phyloP scores from a whole-genome alignment of 2,797 vertebrate genomes.

The Tenualosa thibaudeaui region DNA sequence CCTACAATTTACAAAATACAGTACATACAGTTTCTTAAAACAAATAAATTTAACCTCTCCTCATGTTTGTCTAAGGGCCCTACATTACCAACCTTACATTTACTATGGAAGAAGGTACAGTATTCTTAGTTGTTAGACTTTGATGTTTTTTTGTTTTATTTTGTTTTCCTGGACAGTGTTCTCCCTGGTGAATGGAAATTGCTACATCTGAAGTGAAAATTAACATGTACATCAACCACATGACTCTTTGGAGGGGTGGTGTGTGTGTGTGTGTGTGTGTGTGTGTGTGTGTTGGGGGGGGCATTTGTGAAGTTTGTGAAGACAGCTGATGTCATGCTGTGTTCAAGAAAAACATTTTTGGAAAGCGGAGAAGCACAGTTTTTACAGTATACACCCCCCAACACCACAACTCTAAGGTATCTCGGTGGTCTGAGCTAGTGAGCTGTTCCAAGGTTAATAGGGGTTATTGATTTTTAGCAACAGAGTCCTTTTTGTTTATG shows the following conservation, averaged over 20 bases:
- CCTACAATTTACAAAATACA: too few species aligned
- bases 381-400: not conserved
- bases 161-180: not conserved
- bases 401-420: not conserved
- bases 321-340: not conserved
- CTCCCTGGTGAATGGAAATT: not conserved
- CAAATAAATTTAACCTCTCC: too few species aligned
- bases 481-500: not conserved
- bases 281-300: not conserved
- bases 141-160: too few species aligned
- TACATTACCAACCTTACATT: too few species aligned
- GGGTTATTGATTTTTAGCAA: conserved; percentile 15
- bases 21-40: too few species aligned
- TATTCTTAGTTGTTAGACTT: too few species aligned
- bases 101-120: too few species aligned
- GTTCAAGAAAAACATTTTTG: conserved; percentile 10
- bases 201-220: conserved; percentile 1
- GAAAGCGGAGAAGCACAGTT: not conserved
- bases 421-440: not conserved
- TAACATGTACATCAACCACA: not conserved
- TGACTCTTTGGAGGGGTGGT: not conserved
- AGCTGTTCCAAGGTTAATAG: conserved; percentile 17
- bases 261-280: not conserved
- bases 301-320: not conserved
- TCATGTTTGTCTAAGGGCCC: too few species aligned